phyloP scores from a whole-genome alignment of 2,113 vertebrate genomes.

The Cephalopholis sonnerati region DNA sequence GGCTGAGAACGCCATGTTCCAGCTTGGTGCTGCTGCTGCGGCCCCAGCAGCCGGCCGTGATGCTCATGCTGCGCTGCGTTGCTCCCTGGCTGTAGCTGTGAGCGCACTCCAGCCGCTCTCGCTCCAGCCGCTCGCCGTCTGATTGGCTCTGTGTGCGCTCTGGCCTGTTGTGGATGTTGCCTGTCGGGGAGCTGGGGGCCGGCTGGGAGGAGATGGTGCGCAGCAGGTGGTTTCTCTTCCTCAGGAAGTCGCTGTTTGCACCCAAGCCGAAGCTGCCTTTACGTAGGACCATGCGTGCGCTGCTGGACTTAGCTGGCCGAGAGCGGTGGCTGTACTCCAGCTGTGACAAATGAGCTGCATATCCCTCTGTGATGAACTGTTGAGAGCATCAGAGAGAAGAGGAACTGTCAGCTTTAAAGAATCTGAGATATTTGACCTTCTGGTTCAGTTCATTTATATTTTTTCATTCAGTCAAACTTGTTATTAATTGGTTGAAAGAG shows the following conservation, averaged over 20 bases:
- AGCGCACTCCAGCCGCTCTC: conserved; percentile 84
- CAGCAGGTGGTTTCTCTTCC: conserved; percentile 96
- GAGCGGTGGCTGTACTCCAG: conserved; percentile 95
- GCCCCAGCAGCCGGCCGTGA: conserved; percentile 93
- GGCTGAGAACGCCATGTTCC: conserved; percentile 84
- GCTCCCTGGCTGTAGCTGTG: conserved; percentile 78
- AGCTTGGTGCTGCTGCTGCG: conserved; percentile 87
- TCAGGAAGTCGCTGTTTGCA: conserved; percentile 93
- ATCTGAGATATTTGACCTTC: neutral
- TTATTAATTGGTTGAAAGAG: neutral
- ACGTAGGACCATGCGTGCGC: conserved; percentile 93
- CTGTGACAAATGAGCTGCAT: conserved; percentile 94
- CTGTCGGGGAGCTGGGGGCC: conserved; percentile 86
- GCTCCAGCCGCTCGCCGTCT: conserved; percentile 84
- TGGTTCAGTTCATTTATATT: neutral
- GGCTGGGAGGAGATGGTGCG: conserved; percentile 97
- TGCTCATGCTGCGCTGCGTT: conserved; percentile 90
- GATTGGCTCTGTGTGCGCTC: conserved; percentile 93
- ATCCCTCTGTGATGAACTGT: conserved; percentile 95
- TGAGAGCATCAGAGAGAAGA: conserved; percentile 7
- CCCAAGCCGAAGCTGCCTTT: conserved; percentile 98
- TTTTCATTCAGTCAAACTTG: neutral
- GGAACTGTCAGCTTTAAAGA: neutral
- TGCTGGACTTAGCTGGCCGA: conserved; percentile 93
- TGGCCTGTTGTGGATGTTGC: conserved; percentile 81